Percentiles rank a stretch among this genome's conserved stretches.
phyloP scores from a whole-genome alignment of 2,888 invertebrate species.

The Dusona sp. region DNA sequence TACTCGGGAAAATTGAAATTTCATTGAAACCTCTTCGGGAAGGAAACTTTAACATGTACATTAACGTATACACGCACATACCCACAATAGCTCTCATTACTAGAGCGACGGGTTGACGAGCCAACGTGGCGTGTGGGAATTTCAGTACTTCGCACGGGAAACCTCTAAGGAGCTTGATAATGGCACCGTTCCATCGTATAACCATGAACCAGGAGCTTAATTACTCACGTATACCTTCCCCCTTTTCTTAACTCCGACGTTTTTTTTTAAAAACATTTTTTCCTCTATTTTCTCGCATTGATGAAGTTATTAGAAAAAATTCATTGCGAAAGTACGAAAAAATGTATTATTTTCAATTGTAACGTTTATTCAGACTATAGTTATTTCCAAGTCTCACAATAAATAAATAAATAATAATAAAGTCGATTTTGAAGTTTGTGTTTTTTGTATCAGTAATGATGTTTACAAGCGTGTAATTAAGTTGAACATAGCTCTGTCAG shows the following conservation, averaged over 20 bases:
- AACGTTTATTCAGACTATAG: no score
- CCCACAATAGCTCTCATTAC: slow-evolving; percentile 78
- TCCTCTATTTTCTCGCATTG: neutral
- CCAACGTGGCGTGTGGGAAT: slow-evolving; percentile 77
- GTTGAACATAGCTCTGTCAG: neutral
- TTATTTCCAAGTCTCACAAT: no score
- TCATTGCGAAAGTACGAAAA: neutral
- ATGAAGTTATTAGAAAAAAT: neutral
- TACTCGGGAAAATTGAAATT: neutral
- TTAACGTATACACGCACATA: slow-evolving; percentile 41
- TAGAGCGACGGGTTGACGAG: slow-evolving; percentile 73
- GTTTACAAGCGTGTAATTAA: no score
- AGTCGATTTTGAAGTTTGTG: no score
- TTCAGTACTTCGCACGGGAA: slow-evolving; percentile 76
- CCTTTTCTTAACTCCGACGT: slow-evolving; percentile 14
- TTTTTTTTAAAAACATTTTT: neutral
- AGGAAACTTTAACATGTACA: slow-evolving; percentile 70
- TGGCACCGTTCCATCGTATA: slow-evolving; percentile 48
- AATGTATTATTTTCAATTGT: no score
- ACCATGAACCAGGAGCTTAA: slow-evolving; percentile 74
- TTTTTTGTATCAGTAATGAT: no score
- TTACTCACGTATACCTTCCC: slow-evolving; percentile 69
- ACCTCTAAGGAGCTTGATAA: slow-evolving; percentile 78
- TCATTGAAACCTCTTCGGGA: slow-evolving; percentile 16
- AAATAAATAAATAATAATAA: no score